Evolutionary conservation across 2,113 vertebrate species (phyloP).

Genomic region (Salminus brasiliensis): DNA sequence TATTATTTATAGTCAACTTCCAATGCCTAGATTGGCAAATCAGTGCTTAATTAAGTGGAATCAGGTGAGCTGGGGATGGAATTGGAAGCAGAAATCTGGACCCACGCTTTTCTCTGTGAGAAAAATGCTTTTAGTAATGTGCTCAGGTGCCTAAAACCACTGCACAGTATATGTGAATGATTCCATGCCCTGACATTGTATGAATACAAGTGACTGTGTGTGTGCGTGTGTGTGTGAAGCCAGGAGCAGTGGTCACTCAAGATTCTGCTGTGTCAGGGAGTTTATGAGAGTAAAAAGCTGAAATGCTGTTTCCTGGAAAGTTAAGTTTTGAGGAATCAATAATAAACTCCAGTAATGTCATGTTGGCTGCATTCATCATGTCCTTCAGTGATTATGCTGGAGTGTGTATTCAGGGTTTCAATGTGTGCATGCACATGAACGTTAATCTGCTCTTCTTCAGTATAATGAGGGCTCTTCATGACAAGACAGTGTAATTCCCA

Average conservation of each 20-base stretch:
- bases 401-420: not conserved
- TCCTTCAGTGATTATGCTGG: not conserved
- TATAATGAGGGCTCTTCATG: not conserved
- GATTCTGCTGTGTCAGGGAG: not conserved
- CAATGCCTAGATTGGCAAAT: not conserved
- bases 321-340: not conserved
- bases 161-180: no score
- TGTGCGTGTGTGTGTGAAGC: slow-evolving; percentile 6
- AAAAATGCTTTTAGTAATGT: no score
- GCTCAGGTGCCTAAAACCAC: no score
- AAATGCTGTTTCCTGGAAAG: not conserved
- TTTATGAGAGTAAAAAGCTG: not conserved
- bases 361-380: not conserved
- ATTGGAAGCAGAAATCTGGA: no score
- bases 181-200: no score
- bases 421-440: not conserved
- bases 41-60: no score
- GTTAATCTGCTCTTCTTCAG: not conserved
- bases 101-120: no score
- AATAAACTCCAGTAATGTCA: not conserved
- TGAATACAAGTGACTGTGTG: not conserved
- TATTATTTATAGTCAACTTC: no score
- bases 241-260: not conserved
- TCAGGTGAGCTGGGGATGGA: no score
- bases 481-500: not conserved